phyloP scores from a whole-genome alignment of 2,797 vertebrate species.

The Cephalopachus bancanus region DNA sequence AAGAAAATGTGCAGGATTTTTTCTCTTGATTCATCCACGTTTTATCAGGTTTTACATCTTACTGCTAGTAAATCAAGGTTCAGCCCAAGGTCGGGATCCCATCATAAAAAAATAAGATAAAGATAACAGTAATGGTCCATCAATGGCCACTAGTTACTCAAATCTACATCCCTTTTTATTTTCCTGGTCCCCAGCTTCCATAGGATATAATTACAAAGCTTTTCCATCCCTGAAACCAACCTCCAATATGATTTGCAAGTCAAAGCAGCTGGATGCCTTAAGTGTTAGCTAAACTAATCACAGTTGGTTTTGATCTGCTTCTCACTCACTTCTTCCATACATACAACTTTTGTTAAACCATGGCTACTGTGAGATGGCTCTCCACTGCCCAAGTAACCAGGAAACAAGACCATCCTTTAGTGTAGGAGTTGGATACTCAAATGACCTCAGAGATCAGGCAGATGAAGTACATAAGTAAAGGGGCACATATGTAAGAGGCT shows the following conservation, averaged over 20 bases:
- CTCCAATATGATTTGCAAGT: constrained; percentile 76
- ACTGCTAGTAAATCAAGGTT: not conserved
- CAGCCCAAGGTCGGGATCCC: not conserved
- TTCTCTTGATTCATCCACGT: not conserved
- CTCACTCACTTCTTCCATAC: not conserved
- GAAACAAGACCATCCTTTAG: not conserved
- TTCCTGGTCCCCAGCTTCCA: constrained; percentile 18
- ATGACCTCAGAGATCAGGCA: not conserved
- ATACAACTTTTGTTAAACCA: not conserved
- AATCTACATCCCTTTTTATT: not conserved
- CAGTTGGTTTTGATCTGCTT: constrained; percentile 41
- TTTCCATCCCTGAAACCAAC: constrained; percentile 72
- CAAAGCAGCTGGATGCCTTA: constrained; percentile 66
- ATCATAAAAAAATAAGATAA: not conserved
- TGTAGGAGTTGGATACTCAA: not conserved
- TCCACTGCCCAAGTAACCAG: not conserved
- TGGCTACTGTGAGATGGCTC: not conserved
- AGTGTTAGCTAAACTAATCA: constrained; percentile 58
- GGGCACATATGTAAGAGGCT: not conserved
- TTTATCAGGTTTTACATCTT: not conserved
- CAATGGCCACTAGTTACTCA: not conserved
- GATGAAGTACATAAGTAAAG: not conserved
- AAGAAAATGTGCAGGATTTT: not conserved
- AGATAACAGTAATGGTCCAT: not conserved
- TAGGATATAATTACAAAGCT: constrained; percentile 67